Evolutionary conservation across 2,797 vertebrate genomes (phyloP).

Genomic region (Dryobates pubescens): DNA sequence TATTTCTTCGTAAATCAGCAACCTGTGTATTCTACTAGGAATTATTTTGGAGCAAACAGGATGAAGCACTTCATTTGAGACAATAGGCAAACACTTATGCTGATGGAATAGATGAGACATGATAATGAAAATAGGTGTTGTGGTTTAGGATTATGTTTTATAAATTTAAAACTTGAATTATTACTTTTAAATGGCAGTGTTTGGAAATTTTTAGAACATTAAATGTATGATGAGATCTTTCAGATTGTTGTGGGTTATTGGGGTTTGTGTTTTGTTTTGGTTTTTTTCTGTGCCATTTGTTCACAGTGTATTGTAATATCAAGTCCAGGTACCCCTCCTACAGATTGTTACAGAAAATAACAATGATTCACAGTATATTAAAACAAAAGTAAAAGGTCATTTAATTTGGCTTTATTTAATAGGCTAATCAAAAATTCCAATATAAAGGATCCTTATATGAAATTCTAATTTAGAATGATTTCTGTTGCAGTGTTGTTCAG

Average conservation of each 20-base stretch:
- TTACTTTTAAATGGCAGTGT: neutral
- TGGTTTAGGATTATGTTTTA: fast-evolving
- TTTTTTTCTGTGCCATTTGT: neutral
- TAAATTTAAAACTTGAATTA: neutral
- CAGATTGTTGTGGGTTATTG: neutral
- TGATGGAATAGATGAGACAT: neutral
- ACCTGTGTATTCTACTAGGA: neutral
- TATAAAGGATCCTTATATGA: neutral
- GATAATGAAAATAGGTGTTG: neutral
- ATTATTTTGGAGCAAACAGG: neutral
- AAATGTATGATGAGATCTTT: neutral
- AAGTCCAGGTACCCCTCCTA: neutral
- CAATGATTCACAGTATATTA: neutral
- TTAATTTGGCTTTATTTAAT: neutral
- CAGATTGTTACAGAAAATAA: neutral
- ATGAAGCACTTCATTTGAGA: neutral
- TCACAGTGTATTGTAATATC: neutral
- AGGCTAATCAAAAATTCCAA: neutral
- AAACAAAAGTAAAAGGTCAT: neutral
- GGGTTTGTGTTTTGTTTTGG: neutral
- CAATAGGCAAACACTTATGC: neutral
- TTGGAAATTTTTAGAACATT: neutral
- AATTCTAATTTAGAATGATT: neutral
- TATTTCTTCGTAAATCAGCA: neutral
- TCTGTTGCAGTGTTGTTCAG: neutral